phyloP scores from a whole-genome alignment of 2,797 vertebrate species.

The Nyctibius grandis region DNA sequence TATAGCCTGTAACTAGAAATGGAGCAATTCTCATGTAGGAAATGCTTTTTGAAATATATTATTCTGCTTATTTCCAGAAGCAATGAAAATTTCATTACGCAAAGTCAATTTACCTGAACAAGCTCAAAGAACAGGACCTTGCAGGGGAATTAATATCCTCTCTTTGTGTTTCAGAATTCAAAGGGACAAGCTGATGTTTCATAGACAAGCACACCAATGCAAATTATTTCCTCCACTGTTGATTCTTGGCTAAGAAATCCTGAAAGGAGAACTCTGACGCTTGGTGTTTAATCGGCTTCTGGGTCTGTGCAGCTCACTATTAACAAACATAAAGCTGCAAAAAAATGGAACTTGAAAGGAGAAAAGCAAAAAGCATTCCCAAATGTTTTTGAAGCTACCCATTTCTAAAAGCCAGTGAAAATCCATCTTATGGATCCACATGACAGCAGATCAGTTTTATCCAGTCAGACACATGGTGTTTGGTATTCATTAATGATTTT shows the following conservation, averaged over 20 bases:
- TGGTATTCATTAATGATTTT: constrained; percentile 19
- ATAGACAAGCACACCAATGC: neutral
- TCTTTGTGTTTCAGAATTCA: neutral
- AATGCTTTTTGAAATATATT: neutral
- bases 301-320: neutral
- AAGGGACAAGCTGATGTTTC: neutral
- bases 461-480: neutral
- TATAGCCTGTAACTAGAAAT: neutral
- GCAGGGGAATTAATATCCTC: neutral
- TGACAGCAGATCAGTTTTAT: neutral
- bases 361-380: neutral
- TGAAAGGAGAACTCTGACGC: neutral
- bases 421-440: neutral
- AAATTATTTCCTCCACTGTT: neutral
- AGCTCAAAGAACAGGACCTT: neutral
- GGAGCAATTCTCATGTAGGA: neutral
- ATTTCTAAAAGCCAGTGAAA: constrained; percentile 1
- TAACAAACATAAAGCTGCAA: neutral
- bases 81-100: neutral
- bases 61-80: neutral
- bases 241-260: neutral
- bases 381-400: neutral
- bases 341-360: neutral
- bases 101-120: constrained; percentile 14
- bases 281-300: neutral